Percentiles rank a stretch among this genome's conserved stretches.
Conservation (phyloP, 2,113 vertebrate genomes). For the Atrichornis clamosus region DNA sequence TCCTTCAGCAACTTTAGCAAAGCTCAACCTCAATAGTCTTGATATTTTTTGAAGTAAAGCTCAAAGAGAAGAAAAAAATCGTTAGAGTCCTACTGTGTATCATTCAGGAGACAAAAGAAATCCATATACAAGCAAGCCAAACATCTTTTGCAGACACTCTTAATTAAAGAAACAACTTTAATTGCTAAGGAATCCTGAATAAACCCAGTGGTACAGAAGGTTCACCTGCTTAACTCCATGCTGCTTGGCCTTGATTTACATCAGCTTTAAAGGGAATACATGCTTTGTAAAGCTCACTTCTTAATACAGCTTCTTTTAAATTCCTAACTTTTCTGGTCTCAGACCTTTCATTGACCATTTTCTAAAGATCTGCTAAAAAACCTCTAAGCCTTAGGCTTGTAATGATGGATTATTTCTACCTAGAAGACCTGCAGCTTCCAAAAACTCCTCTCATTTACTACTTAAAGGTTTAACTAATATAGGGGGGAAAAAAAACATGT, state of each 20-base stretch:
- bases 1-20: background rate
- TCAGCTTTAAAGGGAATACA: background rate
- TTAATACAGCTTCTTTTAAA: background rate
- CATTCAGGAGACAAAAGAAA: background rate
- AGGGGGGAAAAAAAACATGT: background rate
- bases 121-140: background rate
- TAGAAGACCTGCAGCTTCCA: background rate
- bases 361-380: background rate
- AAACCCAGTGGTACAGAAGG: background rate
- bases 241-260: background rate
- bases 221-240: background rate
- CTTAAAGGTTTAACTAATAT: background rate
- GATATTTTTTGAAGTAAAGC: background rate
- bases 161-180: background rate
- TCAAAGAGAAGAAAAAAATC: background rate
- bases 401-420: background rate
- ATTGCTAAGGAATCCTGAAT: background rate
- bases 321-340: background rate
- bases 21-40: background rate
- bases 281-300: background rate
- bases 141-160: background rate
- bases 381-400: background rate
- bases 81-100: background rate
- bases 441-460: background rate
- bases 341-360: background rate